Evolutionary conservation across 1,140 invertebrate genomes (phyloP).

Genomic region (Onthophagus taurus): DNA sequence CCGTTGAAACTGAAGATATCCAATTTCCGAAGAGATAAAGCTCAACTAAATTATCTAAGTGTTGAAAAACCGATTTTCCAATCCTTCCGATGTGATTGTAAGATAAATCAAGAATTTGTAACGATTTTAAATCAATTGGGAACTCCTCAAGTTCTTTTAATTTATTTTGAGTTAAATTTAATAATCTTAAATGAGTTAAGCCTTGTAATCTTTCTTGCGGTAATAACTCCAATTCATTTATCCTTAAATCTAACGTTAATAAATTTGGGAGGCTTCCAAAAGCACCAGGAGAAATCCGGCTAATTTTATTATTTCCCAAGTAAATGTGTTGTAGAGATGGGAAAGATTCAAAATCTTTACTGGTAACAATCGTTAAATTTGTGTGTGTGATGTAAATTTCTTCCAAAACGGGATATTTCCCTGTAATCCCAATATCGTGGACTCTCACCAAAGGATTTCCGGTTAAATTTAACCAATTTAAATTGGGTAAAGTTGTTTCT

Average conservation of each 20-base stretch:
- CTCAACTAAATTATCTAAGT: slow-evolving; percentile 63
- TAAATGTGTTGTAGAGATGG: slow-evolving; percentile 65
- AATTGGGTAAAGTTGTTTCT: slow-evolving; percentile 57
- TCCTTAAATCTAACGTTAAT: slow-evolving; percentile 69
- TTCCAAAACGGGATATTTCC: slow-evolving; percentile 60
- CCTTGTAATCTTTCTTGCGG: slow-evolving; percentile 78
- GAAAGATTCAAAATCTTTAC: slow-evolving; percentile 82
- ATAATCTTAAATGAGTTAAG: slow-evolving; percentile 54
- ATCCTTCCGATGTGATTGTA: slow-evolving; percentile 73
- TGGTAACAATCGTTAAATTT: slow-evolving; percentile 76
- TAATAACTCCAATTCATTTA: slow-evolving; percentile 74
- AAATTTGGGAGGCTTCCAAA: slow-evolving; percentile 68
- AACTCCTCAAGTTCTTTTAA: slow-evolving; percentile 77
- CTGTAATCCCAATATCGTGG: slow-evolving; percentile 52
- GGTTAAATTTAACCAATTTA: slow-evolving; percentile 70
- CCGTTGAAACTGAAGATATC: slow-evolving; percentile 65
- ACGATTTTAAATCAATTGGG: slow-evolving; percentile 60
- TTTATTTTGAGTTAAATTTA: slow-evolving; percentile 77
- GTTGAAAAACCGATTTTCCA: slow-evolving; percentile 63
- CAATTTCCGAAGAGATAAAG: slow-evolving; percentile 74
- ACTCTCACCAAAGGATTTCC: slow-evolving; percentile 68
- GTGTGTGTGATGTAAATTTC: slow-evolving; percentile 73
- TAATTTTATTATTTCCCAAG: slow-evolving; percentile 65
- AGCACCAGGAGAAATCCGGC: slow-evolving; percentile 72
- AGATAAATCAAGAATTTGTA: slow-evolving; percentile 74